Percentiles rank a stretch among this genome's conserved stretches.
Evolutionary conservation across 2,797 vertebrate genomes (phyloP).

Genomic region (Cynodonichthys magdalenae): DNA sequence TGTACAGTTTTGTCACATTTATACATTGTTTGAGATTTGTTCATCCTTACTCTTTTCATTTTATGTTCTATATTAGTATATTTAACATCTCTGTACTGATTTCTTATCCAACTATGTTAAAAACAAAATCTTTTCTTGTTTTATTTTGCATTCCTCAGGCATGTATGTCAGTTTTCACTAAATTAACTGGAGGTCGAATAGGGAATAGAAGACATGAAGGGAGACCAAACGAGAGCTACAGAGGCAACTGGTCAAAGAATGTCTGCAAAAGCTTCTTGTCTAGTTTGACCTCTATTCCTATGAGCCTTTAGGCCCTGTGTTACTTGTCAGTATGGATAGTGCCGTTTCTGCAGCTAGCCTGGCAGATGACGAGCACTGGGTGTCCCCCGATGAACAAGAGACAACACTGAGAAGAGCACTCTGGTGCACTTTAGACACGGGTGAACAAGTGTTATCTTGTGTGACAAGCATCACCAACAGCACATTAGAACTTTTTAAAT

Average conservation of each 20-base stretch:
- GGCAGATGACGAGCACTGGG: slow-evolving; percentile 19
- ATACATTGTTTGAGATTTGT: slow-evolving; percentile 2
- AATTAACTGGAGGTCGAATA: slow-evolving; percentile 28
- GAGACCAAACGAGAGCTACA: slow-evolving; percentile 5
- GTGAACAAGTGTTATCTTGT: slow-evolving; percentile 3
- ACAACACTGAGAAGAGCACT: slow-evolving; percentile 7
- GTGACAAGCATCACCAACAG: slow-evolving; percentile 9
- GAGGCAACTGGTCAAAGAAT: slow-evolving; percentile 10
- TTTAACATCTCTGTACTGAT: slow-evolving; percentile 8
- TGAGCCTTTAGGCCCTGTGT: slow-evolving; percentile 21
- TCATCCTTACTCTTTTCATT: slow-evolving; percentile 19
- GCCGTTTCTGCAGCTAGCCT: slow-evolving; percentile 2
- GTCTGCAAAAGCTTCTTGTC: slow-evolving; percentile 11
- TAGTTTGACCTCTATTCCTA: not conserved
- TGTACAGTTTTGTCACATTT: slow-evolving; percentile 7
- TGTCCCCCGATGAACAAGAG: slow-evolving; percentile 22
- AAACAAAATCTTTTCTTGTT: slow-evolving; percentile 29
- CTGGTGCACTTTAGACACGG: slow-evolving; percentile 3
- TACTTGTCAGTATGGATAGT: slow-evolving; percentile 13
- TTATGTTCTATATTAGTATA: slow-evolving; percentile 24
- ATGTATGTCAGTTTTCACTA: slow-evolving; percentile 41
- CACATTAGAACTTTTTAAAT: not conserved
- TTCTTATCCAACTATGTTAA: slow-evolving; percentile 21
- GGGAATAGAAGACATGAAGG: slow-evolving; percentile 21
- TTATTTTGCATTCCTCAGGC: slow-evolving; percentile 27